phyloP scores from a whole-genome alignment of 2,797 vertebrate species.

The Phalloptychus januarius region DNA sequence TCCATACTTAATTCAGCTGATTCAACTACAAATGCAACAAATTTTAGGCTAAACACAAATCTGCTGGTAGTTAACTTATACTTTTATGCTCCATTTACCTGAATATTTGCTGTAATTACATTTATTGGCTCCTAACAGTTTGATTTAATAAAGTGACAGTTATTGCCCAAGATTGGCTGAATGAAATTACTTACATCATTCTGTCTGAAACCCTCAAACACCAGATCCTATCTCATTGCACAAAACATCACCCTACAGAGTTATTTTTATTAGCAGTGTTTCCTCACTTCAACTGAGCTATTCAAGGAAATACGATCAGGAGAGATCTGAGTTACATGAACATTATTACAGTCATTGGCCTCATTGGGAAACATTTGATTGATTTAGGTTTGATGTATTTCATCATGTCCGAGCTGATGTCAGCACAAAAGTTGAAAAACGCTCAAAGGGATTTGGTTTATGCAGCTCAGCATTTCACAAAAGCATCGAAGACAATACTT shows the following conservation, averaged over 20 bases:
- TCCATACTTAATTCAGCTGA: neutral
- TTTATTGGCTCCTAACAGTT: neutral
- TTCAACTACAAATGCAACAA: neutral
- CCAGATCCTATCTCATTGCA: neutral
- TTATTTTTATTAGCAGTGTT: constrained; percentile 30
- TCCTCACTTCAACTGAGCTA: constrained; percentile 36
- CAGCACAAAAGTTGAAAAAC: neutral
- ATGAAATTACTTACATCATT: neutral
- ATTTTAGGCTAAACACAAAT: neutral
- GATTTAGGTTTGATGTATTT: constrained; percentile 12
- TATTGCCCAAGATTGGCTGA: neutral
- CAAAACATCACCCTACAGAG: constrained; percentile 7
- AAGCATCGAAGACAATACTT: neutral
- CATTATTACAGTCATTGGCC: neutral
- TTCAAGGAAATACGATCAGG: constrained; percentile 23
- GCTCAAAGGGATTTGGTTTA: neutral
- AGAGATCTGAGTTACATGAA: neutral
- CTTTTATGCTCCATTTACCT: neutral
- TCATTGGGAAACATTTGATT: neutral
- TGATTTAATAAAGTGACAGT: constrained; percentile 1
- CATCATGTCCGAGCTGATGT: neutral
- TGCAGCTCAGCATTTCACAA: neutral
- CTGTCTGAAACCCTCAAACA: neutral
- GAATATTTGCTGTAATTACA: neutral
- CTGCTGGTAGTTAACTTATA: neutral